Evolutionary conservation across 2,888 invertebrate species (phyloP), one percentile per base, ranked within the genome.

Genomic region (Coelinius sp.): DNA sequence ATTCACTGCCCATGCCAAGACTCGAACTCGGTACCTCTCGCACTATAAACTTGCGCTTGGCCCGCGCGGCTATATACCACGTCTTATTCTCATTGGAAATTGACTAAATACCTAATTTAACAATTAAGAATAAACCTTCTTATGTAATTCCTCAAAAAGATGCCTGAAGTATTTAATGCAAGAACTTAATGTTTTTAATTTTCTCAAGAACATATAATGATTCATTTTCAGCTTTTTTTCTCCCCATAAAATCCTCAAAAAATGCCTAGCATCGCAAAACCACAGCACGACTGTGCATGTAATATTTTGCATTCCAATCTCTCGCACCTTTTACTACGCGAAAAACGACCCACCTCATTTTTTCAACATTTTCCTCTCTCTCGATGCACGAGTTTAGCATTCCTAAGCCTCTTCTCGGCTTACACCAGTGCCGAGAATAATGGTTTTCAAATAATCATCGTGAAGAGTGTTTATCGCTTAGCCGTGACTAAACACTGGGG

Each of bases 291-390:
- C 22, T 17, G 27, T 31, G 27, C n/a, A n/a, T 5, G 73, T 20
- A 35, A 68, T 73, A 71, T 69, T 75, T 73, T 63, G 56, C 71
- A 75, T 75, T 73, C 68, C 75, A 62, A 73, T 71, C 75, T 66
- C 63, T 71, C 63, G 73, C 35, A 52, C 63, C 63, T 41, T 72
- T 68, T 64, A 72, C 52, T 27, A 41, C 63, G 52, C 20, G 17
- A 59, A 63, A 63, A 63, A 63, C 24, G 41, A n/a, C n/a, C 8
- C 38, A 53, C 27, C 56, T 49, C 14, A 12, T 62, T 56, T 44
- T 56, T 46, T 24, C 12, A 25, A 44, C 22, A 14, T 68, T 35
- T 27, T n/a, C n/a, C 20, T 22, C 14, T 27, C 70, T 44, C 38
- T 38, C 24, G 24, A 12, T 62, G n/a, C 17, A 20, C 22, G 24